Base-by-base conservation (phyloP, 2,888 invertebrate species). In the Onchidella celtica region DNA sequence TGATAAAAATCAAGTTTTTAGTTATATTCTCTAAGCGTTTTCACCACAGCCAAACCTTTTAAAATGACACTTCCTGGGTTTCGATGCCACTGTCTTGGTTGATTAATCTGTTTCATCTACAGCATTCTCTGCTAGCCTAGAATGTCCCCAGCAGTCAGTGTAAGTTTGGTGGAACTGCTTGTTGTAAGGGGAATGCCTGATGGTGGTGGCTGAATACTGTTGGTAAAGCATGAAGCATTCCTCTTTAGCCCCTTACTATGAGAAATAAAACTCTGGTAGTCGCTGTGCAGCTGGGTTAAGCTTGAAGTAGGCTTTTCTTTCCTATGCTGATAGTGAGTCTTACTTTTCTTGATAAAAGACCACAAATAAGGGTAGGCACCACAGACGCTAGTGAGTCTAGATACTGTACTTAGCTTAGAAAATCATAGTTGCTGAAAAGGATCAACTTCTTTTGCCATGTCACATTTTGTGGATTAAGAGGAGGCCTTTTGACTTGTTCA, bases 311-410 rank as follows among this genome's bases (percentile, higher is more conserved):
- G 55, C 14, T n/a, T 14, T 11, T 36, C 47, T 3, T 3, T 21
- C 2, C 11, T 55, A 3, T n/a, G 34, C 27, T 9, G n/a, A 32
- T 3, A 21, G n/a, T 72, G 40, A 27, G 55, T 47, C 9, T 47
- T 3, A 17, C 14, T 27, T 2, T 27, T 32, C 27, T 21, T 72
- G 24, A 40, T 27, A n/a, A 55, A 32, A 47, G 47, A 72, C 72
- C 72, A 72, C 17, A 72, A 32, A 27, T 55, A 72, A 6, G 55
- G 72, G 29, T 72, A 72, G 47, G 72, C 27, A 11, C 55, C 72
- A n/a, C 47, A 27, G 40, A 24, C 11, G n/a, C 72, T 55, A 24
- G 72, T 47, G 24, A 72, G 34, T 27, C 72, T 55, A 55, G 21
- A 72, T 4, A 27, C n/a, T n/a, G n/a, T n/a, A n/a, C n/a, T 72